Conservation (phyloP, 2,888 invertebrate genomes). For the Nephrotoma flavescens region DNA sequence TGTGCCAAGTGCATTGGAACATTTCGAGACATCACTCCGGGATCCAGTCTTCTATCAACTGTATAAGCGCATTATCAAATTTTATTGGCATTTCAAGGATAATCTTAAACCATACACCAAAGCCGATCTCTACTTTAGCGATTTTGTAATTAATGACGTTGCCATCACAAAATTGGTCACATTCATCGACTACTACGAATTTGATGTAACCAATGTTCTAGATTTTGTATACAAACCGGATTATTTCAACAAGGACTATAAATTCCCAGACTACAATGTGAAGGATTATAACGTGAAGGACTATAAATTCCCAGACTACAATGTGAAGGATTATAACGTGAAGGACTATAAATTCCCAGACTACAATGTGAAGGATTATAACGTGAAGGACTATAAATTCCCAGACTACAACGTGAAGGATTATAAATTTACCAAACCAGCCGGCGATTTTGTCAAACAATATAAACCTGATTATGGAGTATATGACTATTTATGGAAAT, state of each 20-base stretch:
- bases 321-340: too few relatives aligned
- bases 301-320: not conserved
- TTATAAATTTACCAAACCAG: not conserved
- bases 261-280: too few relatives aligned
- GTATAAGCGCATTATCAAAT: slow-evolving; percentile 43
- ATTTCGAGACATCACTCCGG: slow-evolving; percentile 49
- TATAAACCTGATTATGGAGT: not conserved
- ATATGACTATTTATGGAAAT: not conserved
- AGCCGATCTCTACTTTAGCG: slow-evolving; percentile 45
- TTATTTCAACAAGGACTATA: too few relatives aligned
- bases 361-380: not conserved
- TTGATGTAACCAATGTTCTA: slow-evolving; percentile 38
- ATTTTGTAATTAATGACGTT: slow-evolving; percentile 46
- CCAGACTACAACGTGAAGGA: not conserved
- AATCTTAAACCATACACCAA: slow-evolving; percentile 44
- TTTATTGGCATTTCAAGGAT: slow-evolving; percentile 37
- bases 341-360: not conserved
- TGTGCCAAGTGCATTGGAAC: slow-evolving; percentile 37
- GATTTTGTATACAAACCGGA: slow-evolving; percentile 20
- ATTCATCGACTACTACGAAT: slow-evolving; percentile 51
- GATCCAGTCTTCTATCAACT: slow-evolving; percentile 61
- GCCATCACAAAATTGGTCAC: slow-evolving; percentile 49
- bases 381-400: not conserved
- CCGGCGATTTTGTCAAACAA: not conserved
- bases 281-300: too few relatives aligned